A percentile compares a stretch with the other conserved stretches of the same genome.
Evolutionary conservation across 2,113 vertebrate genomes (phyloP).

Genomic region (Neolamprologus fasciatus): DNA sequence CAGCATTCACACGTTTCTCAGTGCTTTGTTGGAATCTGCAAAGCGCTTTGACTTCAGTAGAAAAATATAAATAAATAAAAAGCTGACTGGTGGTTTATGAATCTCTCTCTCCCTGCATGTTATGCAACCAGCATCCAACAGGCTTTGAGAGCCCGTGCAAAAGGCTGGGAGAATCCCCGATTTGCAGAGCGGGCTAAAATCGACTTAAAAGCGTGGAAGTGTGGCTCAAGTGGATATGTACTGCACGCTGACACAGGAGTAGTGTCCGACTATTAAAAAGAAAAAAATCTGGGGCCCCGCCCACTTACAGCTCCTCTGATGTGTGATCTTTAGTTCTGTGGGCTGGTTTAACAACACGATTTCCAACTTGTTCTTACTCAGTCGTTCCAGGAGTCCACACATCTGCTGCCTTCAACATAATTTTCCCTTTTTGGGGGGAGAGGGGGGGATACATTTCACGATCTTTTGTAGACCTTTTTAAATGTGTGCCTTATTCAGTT

Average conservation of each 20-base stretch:
- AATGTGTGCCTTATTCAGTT: slow-evolving; percentile 33
- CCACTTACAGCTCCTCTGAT: neutral
- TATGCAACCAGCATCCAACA: slow-evolving; percentile 39
- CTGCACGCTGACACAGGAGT: slow-evolving; percentile 17
- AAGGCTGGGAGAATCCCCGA: slow-evolving; percentile 27
- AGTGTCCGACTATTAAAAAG: slow-evolving; percentile 7
- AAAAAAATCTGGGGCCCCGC: neutral
- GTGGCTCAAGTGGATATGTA: slow-evolving; percentile 35
- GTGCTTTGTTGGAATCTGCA: slow-evolving; percentile 21
- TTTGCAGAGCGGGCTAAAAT: slow-evolving; percentile 44
- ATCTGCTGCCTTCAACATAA: neutral
- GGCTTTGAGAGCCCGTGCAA: neutral
- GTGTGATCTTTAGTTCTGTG: neutral
- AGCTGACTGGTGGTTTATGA: neutral
- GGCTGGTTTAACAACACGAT: neutral
- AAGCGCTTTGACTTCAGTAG: slow-evolving; percentile 17
- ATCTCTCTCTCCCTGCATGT: slow-evolving; percentile 12
- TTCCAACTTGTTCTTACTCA: neutral
- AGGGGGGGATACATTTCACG: neutral
- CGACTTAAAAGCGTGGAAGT: slow-evolving; percentile 37
- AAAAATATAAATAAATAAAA: neutral
- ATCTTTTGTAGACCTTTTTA: neutral
- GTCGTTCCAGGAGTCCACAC: neutral
- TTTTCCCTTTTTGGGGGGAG: neutral
- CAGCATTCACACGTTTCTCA: slow-evolving; percentile 24